These are phyloP conservation scores for Caenorhabditis panamensis DNA, from an alignment of 2,888 invertebrate genomes.

Conservation along the genomic window DNA sequence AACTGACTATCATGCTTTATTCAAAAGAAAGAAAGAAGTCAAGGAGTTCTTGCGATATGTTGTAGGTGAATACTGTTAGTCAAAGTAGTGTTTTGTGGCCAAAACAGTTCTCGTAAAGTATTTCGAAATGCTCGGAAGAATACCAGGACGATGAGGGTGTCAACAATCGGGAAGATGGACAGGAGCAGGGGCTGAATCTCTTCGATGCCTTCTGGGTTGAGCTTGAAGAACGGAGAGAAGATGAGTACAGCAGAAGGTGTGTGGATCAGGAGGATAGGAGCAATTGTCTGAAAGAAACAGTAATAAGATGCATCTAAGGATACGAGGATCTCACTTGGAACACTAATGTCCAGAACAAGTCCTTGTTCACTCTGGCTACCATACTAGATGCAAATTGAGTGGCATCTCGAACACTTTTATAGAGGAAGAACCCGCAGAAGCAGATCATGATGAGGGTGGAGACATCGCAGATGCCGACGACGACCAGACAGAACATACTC, in stretches of 20 bases:
- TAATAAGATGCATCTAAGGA: no score
- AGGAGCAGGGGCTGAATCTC: conserved; percentile 28
- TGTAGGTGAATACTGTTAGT: not conserved
- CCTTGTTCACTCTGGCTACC: conserved; percentile 19
- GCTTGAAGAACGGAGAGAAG: conserved; percentile 3
- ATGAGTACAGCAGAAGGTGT: conserved; percentile 11
- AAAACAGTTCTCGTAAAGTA: conserved; percentile 13
- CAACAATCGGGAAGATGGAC: conserved; percentile 41
- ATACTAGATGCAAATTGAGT: conserved; percentile 17
- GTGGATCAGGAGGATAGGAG: conserved; percentile 22
- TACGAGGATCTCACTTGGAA: conserved; percentile 20
- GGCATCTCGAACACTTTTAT: conserved; percentile 20
- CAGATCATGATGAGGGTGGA: conserved; percentile 3
- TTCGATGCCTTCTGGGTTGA: conserved; percentile 11
- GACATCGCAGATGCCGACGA: conserved; percentile 19
- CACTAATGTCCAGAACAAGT: conserved; percentile 28
- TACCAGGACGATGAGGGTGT: conserved; percentile 23
- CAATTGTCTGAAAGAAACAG: conserved; percentile 30
- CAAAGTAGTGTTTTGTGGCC: not conserved
- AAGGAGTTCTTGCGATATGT: not conserved
- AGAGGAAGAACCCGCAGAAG: conserved; percentile 17
- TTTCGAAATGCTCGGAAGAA: conserved; percentile 25
- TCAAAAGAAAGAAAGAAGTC: not conserved
- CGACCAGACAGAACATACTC: conserved; percentile 19
- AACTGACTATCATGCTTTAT: no score